These are phyloP conservation scores for Andrena fulva DNA, from an alignment of 2,888 invertebrate genomes.

Conservation along the genomic window DNA sequence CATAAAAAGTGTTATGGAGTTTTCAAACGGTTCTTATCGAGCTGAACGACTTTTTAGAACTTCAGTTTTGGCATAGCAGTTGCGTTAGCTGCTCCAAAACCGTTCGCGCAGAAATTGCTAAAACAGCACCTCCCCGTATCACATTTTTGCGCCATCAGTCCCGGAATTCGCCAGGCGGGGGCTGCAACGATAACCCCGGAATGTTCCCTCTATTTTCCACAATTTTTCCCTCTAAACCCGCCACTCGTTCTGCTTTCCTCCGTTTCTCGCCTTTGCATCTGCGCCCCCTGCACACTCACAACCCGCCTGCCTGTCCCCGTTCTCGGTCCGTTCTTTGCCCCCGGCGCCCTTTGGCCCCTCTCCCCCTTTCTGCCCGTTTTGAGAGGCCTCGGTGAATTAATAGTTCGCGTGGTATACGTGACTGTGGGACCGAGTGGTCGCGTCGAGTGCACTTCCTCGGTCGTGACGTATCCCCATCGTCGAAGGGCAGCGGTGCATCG, in stretches of 20 bases:
- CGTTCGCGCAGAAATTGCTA: too few species aligned
- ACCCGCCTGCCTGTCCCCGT: slow-evolving; percentile 6
- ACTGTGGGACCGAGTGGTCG: slow-evolving; percentile 54
- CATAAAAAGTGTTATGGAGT: too few species aligned
- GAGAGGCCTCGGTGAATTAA: slow-evolving; percentile 61
- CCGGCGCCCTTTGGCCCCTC: background rate
- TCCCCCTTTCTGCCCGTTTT: background rate
- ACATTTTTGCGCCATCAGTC: too few species aligned
- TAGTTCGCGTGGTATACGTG: slow-evolving; percentile 58
- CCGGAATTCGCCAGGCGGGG: too few species aligned
- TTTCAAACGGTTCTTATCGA: too few species aligned
- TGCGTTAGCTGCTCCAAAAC: too few species aligned
- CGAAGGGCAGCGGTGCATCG: slow-evolving; percentile 52
- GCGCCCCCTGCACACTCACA: too few species aligned
- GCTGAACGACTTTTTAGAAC: too few species aligned
- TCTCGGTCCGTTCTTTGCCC: slow-evolving; percentile 34
- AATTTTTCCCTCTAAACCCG: background rate
- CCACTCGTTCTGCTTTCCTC: background rate
- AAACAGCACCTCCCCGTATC: too few species aligned
- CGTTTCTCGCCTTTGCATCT: background rate
- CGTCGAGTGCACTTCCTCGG: slow-evolving; percentile 62
- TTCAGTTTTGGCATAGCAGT: too few species aligned
- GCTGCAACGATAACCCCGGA: background rate
- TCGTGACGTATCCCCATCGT: slow-evolving; percentile 63
- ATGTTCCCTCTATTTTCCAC: background rate